These are phyloP conservation scores for Coilia nasus DNA, from an alignment of 2,797 vertebrate genomes.

Conservation along the genomic window DNA sequence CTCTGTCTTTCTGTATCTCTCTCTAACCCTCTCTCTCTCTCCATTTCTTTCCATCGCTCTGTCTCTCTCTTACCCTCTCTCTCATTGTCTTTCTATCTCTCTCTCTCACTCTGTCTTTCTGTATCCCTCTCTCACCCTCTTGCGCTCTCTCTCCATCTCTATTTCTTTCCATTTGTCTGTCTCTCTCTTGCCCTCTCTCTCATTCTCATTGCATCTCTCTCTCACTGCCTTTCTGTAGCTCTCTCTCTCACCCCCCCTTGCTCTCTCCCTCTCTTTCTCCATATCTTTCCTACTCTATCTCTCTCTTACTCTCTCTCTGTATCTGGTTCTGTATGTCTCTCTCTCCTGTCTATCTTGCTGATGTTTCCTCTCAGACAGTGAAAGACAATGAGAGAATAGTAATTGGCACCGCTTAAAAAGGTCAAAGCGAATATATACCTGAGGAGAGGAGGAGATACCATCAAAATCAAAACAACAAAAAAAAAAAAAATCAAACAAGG, in stretches of 20 bases:
- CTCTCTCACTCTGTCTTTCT: no score
- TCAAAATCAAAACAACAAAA: conserved; percentile 15
- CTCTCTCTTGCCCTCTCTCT: no score
- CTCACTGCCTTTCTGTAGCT: no score
- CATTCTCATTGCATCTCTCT: no score
- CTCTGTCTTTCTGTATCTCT: not conserved
- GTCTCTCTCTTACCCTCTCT: not conserved
- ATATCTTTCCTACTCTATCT: not conserved
- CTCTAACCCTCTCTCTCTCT: not conserved
- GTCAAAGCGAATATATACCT: conserved; percentile 36
- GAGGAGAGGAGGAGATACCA: not conserved
- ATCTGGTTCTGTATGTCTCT: not conserved
- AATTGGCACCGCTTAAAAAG: conserved; percentile 39
- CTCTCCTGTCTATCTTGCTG: not conserved
- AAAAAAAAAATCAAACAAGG: not conserved
- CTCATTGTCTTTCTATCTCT: no score
- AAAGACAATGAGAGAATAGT: conserved; percentile 3
- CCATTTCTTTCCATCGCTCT: not conserved
- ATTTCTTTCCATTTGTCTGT: no score
- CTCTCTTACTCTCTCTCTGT: not conserved
- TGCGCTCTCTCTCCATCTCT: no score
- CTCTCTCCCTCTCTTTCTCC: not conserved
- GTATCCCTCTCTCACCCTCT: no score
- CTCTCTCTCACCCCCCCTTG: no score
- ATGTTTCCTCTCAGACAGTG: not conserved